These are phyloP conservation scores for Rhinella marina DNA, from an alignment of 2,797 vertebrate species.

Conservation along the genomic window DNA sequence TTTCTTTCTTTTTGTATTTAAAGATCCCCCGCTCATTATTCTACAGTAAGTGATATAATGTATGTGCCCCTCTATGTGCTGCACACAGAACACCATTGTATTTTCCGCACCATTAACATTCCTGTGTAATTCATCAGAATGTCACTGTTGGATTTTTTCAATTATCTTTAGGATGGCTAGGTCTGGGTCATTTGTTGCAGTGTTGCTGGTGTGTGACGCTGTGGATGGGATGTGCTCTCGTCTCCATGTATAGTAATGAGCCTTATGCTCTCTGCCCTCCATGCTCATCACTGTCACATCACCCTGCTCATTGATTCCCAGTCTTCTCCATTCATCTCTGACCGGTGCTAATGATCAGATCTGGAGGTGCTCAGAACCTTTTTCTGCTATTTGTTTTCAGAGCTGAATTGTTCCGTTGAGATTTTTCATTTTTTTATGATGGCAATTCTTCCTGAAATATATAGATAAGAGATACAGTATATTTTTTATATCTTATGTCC, in stretches of 20 bases:
- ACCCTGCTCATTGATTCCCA: background rate
- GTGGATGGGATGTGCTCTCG: background rate
- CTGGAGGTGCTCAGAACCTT: background rate
- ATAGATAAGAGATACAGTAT: background rate
- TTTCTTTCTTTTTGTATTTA: no score
- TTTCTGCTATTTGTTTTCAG: background rate
- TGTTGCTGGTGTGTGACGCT: conserved; percentile 16
- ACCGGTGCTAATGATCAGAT: background rate
- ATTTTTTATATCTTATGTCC: background rate
- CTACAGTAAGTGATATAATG: background rate
- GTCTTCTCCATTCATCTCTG: background rate
- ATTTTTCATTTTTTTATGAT: background rate
- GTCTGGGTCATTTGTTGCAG: background rate
- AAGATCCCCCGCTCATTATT: no score
- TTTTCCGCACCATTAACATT: background rate
- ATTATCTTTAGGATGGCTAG: conserved; percentile 11
- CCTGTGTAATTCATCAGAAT: conserved; percentile 17
- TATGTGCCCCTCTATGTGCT: background rate
- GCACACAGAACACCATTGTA: background rate
- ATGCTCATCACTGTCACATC: background rate
- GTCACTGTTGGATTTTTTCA: background rate
- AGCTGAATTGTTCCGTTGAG: background rate
- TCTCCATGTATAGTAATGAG: conserved; percentile 20
- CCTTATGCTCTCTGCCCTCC: background rate
- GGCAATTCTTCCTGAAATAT: background rate